phyloP scores from a whole-genome alignment of 2,113 vertebrate genomes.

The Leptocoma aspasia region DNA sequence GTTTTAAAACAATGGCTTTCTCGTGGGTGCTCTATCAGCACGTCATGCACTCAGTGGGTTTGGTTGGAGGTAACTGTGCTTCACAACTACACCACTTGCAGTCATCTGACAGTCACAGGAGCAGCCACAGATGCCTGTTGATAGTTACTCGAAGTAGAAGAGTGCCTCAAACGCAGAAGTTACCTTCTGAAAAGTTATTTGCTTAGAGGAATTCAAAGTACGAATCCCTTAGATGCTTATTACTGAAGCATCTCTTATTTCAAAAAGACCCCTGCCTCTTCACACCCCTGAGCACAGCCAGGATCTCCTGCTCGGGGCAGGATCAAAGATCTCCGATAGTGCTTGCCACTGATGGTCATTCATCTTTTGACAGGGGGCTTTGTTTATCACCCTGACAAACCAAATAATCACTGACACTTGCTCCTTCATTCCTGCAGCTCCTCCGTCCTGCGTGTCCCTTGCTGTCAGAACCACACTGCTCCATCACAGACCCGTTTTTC shows the following conservation, averaged over 20 bases:
- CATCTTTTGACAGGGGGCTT: neutral
- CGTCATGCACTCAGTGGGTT: neutral
- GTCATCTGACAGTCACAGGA: neutral
- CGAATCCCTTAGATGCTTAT: neutral
- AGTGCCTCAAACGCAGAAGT: neutral
- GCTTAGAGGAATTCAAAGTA: neutral
- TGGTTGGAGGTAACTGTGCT: neutral
- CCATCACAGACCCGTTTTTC: neutral
- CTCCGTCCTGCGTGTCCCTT: neutral
- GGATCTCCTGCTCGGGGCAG: neutral
- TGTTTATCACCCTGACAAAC: neutral
- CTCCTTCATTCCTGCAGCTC: neutral
- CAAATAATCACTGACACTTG: neutral
- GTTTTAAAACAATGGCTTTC: neutral
- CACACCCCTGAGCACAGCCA: neutral
- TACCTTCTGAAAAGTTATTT: neutral
- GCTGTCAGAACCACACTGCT: neutral
- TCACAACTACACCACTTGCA: neutral
- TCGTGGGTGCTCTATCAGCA: neutral
- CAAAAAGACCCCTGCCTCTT: neutral
- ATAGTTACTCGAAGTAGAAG: neutral
- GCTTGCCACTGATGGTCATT: neutral
- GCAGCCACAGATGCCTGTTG: neutral
- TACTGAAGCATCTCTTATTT: neutral
- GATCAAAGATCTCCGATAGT: neutral